Base-by-base conservation (phyloP, 2,113 vertebrate species). In the Hippocampus comes region DNA sequence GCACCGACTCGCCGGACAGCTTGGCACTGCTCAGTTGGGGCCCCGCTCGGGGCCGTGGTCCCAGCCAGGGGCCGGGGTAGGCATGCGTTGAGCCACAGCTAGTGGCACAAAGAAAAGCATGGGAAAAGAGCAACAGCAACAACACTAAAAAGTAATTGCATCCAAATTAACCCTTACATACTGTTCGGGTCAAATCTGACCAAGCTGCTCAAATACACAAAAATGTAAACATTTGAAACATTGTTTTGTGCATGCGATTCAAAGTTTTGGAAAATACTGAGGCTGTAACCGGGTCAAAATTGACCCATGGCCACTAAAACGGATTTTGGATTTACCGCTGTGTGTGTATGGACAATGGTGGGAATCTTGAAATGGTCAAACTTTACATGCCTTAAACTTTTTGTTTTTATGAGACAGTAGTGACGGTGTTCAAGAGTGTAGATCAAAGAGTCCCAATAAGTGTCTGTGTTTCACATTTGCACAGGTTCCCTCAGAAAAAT, bases 71-170 rank as follows among this genome's bases (percentile, higher is more conserved):
- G 81, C 78, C 68, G 9, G 82, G 81, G 81, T 86, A 91, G 81
- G 87, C 88, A 91, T 91, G 88, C 87, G 73, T 89, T 91, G 76
- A 88, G 82, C 80, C n/a, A 1, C 74, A 84, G 82, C 82, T 70
- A 82, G 78, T 70, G 75, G 48, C 74, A 84, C 83, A 84, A 86
- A 76, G 73, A 81, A 82, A 87, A 85, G 82, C 89, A 89, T 92
- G 89, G 90, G 88, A 87, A 91, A 86, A 84, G 78, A 89, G 78
- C 82, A 76, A 48, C 30, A 88, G 78, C 82, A 76, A 46, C 30
- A 76, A 49, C 56, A 46, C 21, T 67, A n/a, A 70, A 65, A 73
- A 51, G n/a, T 15, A 10, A 65, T 65, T 60, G 17, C 25, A 60
- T 27, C 14, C 27, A 1, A 61, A 18, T 61, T 61, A 61, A 34